Conservation (phyloP, 2,888 invertebrate genomes). For the Andricus curvator region DNA sequence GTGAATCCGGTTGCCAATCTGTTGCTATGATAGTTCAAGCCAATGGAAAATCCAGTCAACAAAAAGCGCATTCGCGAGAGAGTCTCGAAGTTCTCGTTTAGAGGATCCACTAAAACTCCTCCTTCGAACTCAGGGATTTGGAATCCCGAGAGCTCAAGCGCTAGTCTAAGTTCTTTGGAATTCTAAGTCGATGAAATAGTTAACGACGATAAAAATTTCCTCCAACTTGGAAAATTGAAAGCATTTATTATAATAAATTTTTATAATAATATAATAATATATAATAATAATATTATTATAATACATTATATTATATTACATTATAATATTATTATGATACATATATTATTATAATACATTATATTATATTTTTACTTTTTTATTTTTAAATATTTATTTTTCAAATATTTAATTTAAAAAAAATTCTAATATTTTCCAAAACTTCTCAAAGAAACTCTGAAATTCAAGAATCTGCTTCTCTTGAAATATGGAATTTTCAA, state of each 20-base stretch:
- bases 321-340: too few relatives aligned
- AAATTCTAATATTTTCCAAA: neutral
- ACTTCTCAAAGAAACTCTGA: neutral
- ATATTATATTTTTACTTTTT: too few relatives aligned
- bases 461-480: neutral
- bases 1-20: constrained; percentile 66
- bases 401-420: too few relatives aligned
- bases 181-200: constrained; percentile 10
- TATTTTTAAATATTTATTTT: too few relatives aligned
- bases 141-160: constrained; percentile 26
- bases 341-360: too few relatives aligned
- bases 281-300: too few relatives aligned
- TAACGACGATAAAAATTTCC: neutral
- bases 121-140: constrained; percentile 11
- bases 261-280: too few relatives aligned
- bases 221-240: neutral
- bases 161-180: constrained; percentile 30
- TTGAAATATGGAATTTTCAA: constrained; percentile 4
- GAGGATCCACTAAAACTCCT: constrained; percentile 30
- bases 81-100: constrained; percentile 77
- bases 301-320: too few relatives aligned
- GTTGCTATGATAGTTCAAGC: constrained; percentile 75
- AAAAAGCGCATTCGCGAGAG: constrained; percentile 74
- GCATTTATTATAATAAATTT: too few relatives aligned
- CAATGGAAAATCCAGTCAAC: constrained; percentile 66